Evolutionary conservation across 2,797 vertebrate genomes (phyloP).

Genomic region (Jordanella pulchra): DNA sequence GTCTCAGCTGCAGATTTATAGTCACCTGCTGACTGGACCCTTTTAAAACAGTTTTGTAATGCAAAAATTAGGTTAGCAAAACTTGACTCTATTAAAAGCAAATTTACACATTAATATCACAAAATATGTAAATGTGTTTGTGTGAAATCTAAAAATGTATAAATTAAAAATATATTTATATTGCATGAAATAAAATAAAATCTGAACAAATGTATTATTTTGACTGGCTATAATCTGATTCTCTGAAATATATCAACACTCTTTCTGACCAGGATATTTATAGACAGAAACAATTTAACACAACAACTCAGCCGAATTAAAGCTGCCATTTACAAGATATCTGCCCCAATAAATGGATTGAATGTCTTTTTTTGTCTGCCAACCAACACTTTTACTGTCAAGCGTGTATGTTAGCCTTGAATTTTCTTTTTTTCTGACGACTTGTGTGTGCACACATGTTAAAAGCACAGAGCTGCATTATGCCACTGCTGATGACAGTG

Average conservation of each 20-base stretch:
- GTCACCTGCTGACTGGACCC: slow-evolving; percentile 58
- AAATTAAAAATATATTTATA: too few species aligned
- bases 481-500: slow-evolving; percentile 63
- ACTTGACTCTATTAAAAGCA: slow-evolving; percentile 20
- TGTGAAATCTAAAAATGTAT: too few species aligned
- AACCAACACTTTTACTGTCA: slow-evolving; percentile 64
- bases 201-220: not conserved
- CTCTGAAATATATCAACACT: slow-evolving; percentile 49
- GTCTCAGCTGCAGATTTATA: slow-evolving; percentile 62
- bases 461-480: slow-evolving; percentile 42
- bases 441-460: slow-evolving; percentile 42
- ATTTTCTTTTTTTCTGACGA: slow-evolving; percentile 41
- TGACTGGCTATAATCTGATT: slow-evolving; percentile 29
- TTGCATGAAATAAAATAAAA: not conserved
- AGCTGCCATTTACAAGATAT: slow-evolving; percentile 68
- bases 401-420: slow-evolving; percentile 54
- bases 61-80: slow-evolving; percentile 37
- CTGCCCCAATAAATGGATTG: slow-evolving; percentile 70
- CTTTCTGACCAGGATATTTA: slow-evolving; percentile 62
- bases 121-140: not conserved
- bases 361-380: slow-evolving; percentile 62
- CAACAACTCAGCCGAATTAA: slow-evolving; percentile 60
- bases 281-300: slow-evolving; percentile 55
- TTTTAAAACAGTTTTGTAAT: slow-evolving; percentile 42
- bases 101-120: not conserved